phyloP scores from a whole-genome alignment of 2,888 invertebrate species.

The Celastrina argiolus region DNA sequence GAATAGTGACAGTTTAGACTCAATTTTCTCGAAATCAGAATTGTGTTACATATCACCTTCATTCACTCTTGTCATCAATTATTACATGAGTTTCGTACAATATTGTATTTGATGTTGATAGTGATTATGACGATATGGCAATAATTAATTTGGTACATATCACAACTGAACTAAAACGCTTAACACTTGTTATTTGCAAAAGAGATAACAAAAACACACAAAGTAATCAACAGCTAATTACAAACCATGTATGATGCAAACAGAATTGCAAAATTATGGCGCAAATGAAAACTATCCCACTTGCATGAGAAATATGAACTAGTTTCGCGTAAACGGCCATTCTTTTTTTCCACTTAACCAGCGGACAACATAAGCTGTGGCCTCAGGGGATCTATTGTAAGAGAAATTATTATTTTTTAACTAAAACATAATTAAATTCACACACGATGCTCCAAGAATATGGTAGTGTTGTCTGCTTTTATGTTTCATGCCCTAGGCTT shows the following conservation, averaged over 20 bases:
- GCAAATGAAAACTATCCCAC: not conserved
- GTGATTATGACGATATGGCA: not conserved
- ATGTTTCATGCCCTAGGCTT: slow-evolving; percentile 5
- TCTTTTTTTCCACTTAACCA: slow-evolving; percentile 3
- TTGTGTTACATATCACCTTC: no score
- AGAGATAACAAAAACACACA: slow-evolving; percentile 10
- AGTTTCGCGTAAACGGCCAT: not conserved
- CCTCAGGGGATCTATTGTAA: slow-evolving; percentile 17
- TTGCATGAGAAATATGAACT: not conserved
- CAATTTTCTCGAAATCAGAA: no score
- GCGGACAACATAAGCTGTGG: slow-evolving; percentile 7
- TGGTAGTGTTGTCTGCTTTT: slow-evolving; percentile 6
- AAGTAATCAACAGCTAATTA: slow-evolving; percentile 19
- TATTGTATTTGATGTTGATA: not conserved
- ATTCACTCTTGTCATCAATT: no score
- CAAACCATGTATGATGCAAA: slow-evolving; percentile 16
- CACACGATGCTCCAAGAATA: slow-evolving; percentile 8
- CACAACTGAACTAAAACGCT: slow-evolving; percentile 7
- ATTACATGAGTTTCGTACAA: no score
- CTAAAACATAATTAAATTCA: slow-evolving; percentile 14
- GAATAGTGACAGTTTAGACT: no score
- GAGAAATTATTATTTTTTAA: slow-evolving; percentile 9
- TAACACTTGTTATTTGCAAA: slow-evolving; percentile 13
- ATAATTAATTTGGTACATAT: slow-evolving; percentile 12
- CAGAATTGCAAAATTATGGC: not conserved